Base-by-base conservation (phyloP, 2,113 vertebrate species). In the Amia ocellicauda region DNA sequence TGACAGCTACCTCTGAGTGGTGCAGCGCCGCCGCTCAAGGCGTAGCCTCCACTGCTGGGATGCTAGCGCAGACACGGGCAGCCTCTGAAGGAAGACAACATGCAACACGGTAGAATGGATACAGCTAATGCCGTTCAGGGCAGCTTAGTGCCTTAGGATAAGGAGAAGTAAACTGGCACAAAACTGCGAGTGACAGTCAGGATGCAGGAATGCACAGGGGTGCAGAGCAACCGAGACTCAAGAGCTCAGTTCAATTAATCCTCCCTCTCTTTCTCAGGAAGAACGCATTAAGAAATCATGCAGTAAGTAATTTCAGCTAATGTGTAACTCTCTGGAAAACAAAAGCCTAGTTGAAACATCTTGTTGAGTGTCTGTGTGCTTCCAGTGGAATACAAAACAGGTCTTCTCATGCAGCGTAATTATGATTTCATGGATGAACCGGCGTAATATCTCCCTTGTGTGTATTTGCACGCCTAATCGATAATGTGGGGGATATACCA, bases 1-100 rank as follows among this genome's bases (percentile, higher is more conserved):
- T 49, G 22, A 27, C 47, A 41, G 29, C 31, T 29, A 50, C 31
- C n/a, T 53, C 26, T 43, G 31, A 41, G n/a, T 45, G 56, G 23
- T 14, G 31, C 47, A 20, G 20, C 64, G 27, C 28, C 22, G 31
- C 23, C 31, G 64, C 50, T 43, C 20, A 22, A 19, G n/a, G 11
- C 26, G n/a, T 19, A 14, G 23, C 36, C 26, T 23, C 13, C 40
- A 20, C 58, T 51, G 43, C 23, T 36, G 43, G 57, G 23, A 24
- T 66, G 47, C 58, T 58, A 66, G 53, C n/a, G 47, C 56, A 66
- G 64, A 66, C 41, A 29, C 57, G 42, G 64, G 56, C 58, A 60
- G 58, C 26, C 40, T 65, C 28, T 27, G 13, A 19, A 20, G 57
- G 40, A 43, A 53, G 36, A 53, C 36, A 58, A 31, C 58, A 51